Conservation (phyloP, 2,113 vertebrate species). For the Poecilia latipinna region DNA sequence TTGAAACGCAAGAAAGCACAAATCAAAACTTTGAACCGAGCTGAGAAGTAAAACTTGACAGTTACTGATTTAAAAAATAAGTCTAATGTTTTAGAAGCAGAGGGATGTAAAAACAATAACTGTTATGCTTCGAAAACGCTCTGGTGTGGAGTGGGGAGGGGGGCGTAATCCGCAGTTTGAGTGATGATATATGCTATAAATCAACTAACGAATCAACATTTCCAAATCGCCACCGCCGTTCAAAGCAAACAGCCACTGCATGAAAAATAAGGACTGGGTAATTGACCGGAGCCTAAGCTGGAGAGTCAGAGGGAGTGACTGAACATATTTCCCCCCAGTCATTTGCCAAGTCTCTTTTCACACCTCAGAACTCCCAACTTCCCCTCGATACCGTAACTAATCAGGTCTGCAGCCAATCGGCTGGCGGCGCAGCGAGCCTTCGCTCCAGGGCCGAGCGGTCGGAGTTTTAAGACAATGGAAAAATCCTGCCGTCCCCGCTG, state of each 20-base stretch:
- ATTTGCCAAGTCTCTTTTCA: slow-evolving; percentile 64
- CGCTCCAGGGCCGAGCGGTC: slow-evolving; percentile 48
- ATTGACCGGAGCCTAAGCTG: slow-evolving; percentile 58
- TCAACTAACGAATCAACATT: slow-evolving; percentile 64
- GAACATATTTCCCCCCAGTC: slow-evolving; percentile 55
- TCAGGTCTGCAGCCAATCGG: slow-evolving; percentile 59
- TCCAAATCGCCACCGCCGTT: slow-evolving; percentile 58
- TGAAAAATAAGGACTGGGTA: slow-evolving; percentile 60
- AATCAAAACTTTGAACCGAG: slow-evolving; percentile 11
- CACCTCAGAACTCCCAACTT: slow-evolving; percentile 53
- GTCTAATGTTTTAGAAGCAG: not conserved
- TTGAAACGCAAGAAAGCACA: slow-evolving; percentile 15
- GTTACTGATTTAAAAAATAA: slow-evolving; percentile 8
- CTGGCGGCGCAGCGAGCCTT: slow-evolving; percentile 39
- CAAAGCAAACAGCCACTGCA: slow-evolving; percentile 45
- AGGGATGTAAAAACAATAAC: slow-evolving; percentile 26
- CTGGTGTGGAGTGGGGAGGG: slow-evolving; percentile 21
- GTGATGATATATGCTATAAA: slow-evolving; percentile 52
- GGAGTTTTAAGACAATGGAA: slow-evolving; percentile 72
- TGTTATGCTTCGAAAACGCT: slow-evolving; percentile 3
- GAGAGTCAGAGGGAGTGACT: slow-evolving; percentile 48
- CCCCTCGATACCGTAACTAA: slow-evolving; percentile 57
- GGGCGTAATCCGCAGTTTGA: slow-evolving; percentile 15
- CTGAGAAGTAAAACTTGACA: slow-evolving; percentile 2
- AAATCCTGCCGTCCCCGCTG: slow-evolving; percentile 41